phyloP scores from a whole-genome alignment of 2,113 vertebrate species.

The Phrynosoma platyrhinos region DNA sequence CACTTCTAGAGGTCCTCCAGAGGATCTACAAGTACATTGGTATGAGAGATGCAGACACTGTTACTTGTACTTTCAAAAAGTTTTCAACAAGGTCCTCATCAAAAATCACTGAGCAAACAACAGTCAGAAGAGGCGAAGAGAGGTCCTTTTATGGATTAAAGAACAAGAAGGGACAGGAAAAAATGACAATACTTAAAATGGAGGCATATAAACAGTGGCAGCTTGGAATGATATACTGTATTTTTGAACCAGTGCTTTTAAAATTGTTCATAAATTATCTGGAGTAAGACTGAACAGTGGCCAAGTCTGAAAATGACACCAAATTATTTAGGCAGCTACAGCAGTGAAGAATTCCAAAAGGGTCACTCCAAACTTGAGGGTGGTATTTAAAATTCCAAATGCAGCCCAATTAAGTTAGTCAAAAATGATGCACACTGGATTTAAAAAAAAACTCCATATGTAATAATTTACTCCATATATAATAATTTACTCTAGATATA shows the following conservation, averaged over 20 bases:
- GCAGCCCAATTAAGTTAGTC: neutral
- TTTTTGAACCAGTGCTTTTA: neutral
- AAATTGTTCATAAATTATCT: neutral
- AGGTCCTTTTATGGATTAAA: neutral
- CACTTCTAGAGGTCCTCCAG: neutral
- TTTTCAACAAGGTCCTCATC: neutral
- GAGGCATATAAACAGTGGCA: neutral
- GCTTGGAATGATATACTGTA: neutral
- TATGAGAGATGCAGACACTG: neutral
- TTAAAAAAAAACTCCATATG: neutral
- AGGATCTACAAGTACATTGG: neutral
- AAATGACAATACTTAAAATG: neutral
- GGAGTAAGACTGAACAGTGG: neutral
- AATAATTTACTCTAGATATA: too few relatives aligned
- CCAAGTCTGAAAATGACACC: neutral
- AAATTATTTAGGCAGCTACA: neutral
- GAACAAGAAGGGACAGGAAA: neutral
- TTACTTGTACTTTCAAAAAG: neutral
- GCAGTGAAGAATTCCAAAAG: neutral
- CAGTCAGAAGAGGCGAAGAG: neutral
- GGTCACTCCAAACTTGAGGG: neutral
- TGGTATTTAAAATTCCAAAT: neutral
- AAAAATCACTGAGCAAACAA: neutral
- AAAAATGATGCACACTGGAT: neutral
- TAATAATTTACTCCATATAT: neutral